Evolutionary conservation across 2,113 vertebrate genomes (phyloP).

Genomic region (Camelus dromedarius): DNA sequence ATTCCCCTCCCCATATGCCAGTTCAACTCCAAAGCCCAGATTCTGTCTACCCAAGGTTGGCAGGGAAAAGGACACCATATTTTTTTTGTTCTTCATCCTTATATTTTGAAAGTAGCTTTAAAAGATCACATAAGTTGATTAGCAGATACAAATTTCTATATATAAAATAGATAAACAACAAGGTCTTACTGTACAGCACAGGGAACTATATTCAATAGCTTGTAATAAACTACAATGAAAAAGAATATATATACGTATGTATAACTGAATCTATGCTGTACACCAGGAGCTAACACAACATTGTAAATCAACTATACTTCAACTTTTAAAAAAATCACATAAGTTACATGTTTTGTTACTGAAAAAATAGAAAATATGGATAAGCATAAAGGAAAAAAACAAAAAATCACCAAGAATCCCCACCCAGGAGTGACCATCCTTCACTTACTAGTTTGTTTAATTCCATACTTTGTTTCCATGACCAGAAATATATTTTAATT

Average conservation of each 20-base stretch:
- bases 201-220: too few relatives aligned
- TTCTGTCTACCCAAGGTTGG: not conserved
- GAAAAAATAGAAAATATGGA: slow-evolving; percentile 27
- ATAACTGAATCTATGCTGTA: too few relatives aligned
- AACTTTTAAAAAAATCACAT: not conserved
- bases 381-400: not conserved
- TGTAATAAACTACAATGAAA: too few relatives aligned
- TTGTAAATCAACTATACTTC: too few relatives aligned
- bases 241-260: too few relatives aligned
- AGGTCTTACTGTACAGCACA: too few relatives aligned
- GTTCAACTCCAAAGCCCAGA: not conserved
- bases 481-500: not conserved
- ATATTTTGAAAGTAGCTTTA: slow-evolving; percentile 22
- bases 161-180: too few relatives aligned
- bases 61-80: not conserved
- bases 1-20: fast-evolving
- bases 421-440: not conserved
- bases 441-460: not conserved
- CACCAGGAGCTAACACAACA: too few relatives aligned
- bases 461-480: not conserved
- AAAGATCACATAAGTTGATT: not conserved
- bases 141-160: too few relatives aligned
- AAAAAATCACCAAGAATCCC: not conserved
- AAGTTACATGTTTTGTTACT: slow-evolving; percentile 24
- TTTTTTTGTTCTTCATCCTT: not conserved